Base-by-base conservation (phyloP, 1,140 invertebrate genomes). In the Frieseomelitta varia region DNA sequence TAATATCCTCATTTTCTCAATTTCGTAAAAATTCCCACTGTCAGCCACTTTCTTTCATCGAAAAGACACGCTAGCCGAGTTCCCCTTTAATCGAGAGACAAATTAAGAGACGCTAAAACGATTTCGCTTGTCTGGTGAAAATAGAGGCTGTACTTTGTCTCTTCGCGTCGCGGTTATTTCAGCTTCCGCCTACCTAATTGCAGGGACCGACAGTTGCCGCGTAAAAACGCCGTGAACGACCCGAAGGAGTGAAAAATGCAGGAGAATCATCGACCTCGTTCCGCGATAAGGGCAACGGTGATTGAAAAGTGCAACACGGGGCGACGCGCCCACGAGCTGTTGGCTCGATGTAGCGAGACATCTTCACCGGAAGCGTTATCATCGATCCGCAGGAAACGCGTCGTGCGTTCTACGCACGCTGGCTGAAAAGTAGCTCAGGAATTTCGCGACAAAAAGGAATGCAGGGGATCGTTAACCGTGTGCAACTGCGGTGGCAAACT, bases 321-420 rank as follows among this genome's bases (percentile, higher is more conserved):
- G 77, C 39, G 63, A 67, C 30, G 61, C 58, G 30, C 24, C 72
- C 47, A 27, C 51, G 58, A 39, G 85, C 85, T 30, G 19, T 69
- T 74, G 56, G 61, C 61, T 21, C 34, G 51, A 85, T 75, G 71
- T 85, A 86, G 85, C 55, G 76, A 85, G 78, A 85, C 56, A 56
- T 51, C 27, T 55, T 85, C 61, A 39, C 84, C 69, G 55, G 53
- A 84, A 86, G 53, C 58, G 83, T 68, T 73, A 79, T 34, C 58
- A 86, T 85, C 74, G 83, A 86, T 85, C 74, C 51, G 34, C 55
- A 19, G 34, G 67, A 73, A 55, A 56, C n/a, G 27, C 30, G 27
- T 8, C 27, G n/a, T 47, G 39, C 39, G 65, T 27, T 24, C 11
- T 24, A 12, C 12, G 39, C 4, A n/a, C 11, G 34, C 14, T 17